Conservation (phyloP, 2,113 vertebrate genomes). For the Gopherus evgoodei region DNA sequence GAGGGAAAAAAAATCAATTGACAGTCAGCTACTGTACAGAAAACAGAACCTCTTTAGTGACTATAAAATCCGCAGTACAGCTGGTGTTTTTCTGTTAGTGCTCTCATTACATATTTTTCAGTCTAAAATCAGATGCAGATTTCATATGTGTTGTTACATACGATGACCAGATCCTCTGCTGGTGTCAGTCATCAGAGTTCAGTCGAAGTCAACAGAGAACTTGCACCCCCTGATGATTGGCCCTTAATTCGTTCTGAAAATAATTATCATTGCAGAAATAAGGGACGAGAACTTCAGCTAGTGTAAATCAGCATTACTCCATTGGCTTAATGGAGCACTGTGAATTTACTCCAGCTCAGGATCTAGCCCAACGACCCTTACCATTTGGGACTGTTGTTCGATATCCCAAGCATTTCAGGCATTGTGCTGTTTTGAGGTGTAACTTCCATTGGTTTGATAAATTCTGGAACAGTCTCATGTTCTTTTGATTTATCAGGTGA, state of each 20-base stretch:
- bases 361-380: neutral
- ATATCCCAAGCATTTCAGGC: neutral
- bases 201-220: neutral
- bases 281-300: neutral
- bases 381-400: neutral
- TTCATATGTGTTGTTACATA: fast-evolving
- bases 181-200: neutral
- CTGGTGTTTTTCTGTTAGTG: neutral
- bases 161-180: neutral
- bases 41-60: neutral
- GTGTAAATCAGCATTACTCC: neutral
- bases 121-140: neutral
- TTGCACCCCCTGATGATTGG: neutral
- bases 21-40: neutral
- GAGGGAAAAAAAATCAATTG: too few relatives aligned
- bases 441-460: neutral
- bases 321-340: fast-evolving
- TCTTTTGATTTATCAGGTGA: neutral
- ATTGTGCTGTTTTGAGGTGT: neutral
- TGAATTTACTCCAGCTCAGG: neutral
- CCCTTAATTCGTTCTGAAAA: neutral
- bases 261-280: neutral
- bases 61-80: fast-evolving
- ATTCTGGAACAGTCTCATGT: fast-evolving
- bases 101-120: neutral